Conservation (phyloP, 2,888 invertebrate species). For the Smittia sp. region DNA sequence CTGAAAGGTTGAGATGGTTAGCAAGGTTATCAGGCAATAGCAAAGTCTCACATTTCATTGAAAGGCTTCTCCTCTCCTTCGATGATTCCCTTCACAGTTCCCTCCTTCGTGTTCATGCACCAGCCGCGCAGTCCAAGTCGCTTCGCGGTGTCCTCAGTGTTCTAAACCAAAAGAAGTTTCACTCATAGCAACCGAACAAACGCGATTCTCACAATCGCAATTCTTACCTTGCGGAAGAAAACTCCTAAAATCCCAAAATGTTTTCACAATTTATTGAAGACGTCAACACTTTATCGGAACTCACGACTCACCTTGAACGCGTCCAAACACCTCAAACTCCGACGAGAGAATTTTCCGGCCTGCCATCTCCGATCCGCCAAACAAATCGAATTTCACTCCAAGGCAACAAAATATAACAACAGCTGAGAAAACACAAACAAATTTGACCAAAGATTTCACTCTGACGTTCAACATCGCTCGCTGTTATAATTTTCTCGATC, state of each 20-base stretch:
- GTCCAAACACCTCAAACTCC: conserved; percentile 54
- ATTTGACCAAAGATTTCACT: conserved; percentile 29
- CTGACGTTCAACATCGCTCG: conserved; percentile 9
- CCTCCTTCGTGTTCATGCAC: conserved; percentile 64
- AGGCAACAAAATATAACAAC: conserved; percentile 28
- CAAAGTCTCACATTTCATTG: conserved; percentile 57
- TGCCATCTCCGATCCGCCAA: conserved; percentile 17
- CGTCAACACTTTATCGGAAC: conserved; percentile 28
- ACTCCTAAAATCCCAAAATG: conserved; percentile 48
- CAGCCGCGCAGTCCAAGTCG: conserved; percentile 62
- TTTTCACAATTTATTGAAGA: conserved; percentile 28
- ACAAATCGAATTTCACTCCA: conserved; percentile 25
- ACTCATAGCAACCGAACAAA: not conserved
- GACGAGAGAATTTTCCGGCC: not conserved
- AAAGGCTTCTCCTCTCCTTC: conserved; percentile 58
- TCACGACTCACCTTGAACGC: conserved; percentile 52
- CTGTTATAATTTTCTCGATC: not conserved
- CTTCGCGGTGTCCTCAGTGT: conserved; percentile 60
- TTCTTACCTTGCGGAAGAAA: conserved; percentile 54
- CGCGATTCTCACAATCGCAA: conserved; percentile 15
- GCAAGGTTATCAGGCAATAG: not conserved
- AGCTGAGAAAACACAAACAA: not conserved
- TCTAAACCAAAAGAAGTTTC: conserved; percentile 47
- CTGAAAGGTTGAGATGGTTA: conserved; percentile 44
- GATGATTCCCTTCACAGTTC: conserved; percentile 63